phyloP scores from a whole-genome alignment of 2,113 vertebrate genomes.

The Amblyopsis rosae region DNA sequence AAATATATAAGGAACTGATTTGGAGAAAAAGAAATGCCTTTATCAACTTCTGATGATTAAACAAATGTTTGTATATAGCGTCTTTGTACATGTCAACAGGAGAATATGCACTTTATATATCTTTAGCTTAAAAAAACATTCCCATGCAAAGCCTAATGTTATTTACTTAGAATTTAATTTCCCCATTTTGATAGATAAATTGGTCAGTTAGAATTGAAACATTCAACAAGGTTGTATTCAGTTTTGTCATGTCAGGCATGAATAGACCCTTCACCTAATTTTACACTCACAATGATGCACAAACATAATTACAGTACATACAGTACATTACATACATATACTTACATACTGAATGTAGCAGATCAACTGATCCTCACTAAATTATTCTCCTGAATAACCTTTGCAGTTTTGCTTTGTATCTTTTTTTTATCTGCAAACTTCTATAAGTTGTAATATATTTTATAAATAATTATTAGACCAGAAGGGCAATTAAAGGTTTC shows the following conservation, averaged over 20 bases:
- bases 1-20: constrained; percentile 13
- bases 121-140: constrained; percentile 28
- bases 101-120: constrained; percentile 77
- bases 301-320: neutral
- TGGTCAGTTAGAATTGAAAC: constrained; percentile 34
- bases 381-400: constrained; percentile 37
- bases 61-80: constrained; percentile 51
- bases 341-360: constrained; percentile 57
- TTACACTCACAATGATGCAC: neutral
- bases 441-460: constrained; percentile 74
- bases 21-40: constrained; percentile 35
- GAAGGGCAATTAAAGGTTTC: constrained; percentile 88
- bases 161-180: constrained; percentile 11
- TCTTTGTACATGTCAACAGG: constrained; percentile 62
- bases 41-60: constrained; percentile 43
- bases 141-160: constrained; percentile 46
- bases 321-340: constrained; percentile 6
- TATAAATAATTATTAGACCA: constrained; percentile 86
- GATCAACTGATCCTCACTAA: constrained; percentile 50
- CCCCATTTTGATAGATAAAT: constrained; percentile 23
- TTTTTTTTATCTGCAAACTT: constrained; percentile 63
- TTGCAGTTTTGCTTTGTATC: constrained; percentile 50
- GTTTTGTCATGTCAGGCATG: constrained; percentile 6
- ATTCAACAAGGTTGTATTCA: constrained; percentile 12
- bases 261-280: neutral